Conservation (phyloP, 2,888 invertebrate genomes). For the Sinelater perroti region DNA sequence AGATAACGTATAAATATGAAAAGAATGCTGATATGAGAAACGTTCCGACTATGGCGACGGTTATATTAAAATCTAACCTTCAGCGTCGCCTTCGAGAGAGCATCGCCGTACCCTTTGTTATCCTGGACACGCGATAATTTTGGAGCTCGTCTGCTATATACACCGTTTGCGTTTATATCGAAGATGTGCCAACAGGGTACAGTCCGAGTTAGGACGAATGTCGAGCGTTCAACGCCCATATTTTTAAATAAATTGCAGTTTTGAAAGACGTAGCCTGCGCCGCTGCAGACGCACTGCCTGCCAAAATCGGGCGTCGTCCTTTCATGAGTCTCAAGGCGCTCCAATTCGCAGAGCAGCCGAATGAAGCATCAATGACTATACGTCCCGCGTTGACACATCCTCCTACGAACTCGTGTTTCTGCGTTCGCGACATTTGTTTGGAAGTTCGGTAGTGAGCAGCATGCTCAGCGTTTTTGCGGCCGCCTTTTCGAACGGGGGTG, state of each 20-base stretch:
- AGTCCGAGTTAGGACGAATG: constrained; percentile 16
- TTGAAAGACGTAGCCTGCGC: too few species aligned
- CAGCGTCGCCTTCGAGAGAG: not conserved
- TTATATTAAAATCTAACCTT: not conserved
- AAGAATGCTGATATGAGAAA: not conserved
- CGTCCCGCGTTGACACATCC: constrained; percentile 14
- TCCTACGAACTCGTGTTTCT: constrained; percentile 9
- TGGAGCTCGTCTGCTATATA: constrained; percentile 11
- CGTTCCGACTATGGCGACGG: too few species aligned
- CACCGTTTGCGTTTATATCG: constrained; percentile 12
- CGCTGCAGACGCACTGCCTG: too few species aligned
- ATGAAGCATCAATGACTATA: not conserved
- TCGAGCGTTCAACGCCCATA: too few species aligned
- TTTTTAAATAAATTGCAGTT: too few species aligned
- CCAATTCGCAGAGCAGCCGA: not conserved
- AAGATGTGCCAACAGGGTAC: constrained; percentile 11
- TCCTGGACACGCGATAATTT: constrained; percentile 10
- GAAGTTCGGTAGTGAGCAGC: not conserved
- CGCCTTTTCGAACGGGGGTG: too few species aligned
- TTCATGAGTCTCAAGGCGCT: not conserved
- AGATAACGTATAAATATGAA: not conserved
- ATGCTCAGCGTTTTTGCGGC: not conserved
- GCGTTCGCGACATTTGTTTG: not conserved
- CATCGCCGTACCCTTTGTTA: constrained; percentile 14
- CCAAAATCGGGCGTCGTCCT: too few species aligned